Percentiles rank a stretch among this genome's conserved stretches.
Conservation (phyloP, 2,888 invertebrate genomes). For the Chymomyza procnemis region DNA sequence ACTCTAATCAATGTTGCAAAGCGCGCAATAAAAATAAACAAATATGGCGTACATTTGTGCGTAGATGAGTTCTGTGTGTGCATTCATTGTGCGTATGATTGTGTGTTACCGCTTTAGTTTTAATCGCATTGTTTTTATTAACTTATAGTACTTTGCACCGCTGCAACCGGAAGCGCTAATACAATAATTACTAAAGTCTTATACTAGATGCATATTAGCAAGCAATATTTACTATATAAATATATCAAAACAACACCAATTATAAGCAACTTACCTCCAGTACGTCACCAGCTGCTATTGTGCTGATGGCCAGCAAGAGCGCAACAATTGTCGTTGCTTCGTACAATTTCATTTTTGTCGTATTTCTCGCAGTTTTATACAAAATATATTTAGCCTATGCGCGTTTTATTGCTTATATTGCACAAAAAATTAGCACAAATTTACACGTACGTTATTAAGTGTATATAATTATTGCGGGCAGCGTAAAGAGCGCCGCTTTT, state of each 20-base stretch:
- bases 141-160: background rate
- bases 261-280: conserved; percentile 46
- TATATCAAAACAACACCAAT: conserved; percentile 44
- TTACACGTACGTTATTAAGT: conserved; percentile 35
- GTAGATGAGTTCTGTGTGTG: conserved; percentile 2
- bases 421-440: conserved; percentile 10
- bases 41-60: conserved; percentile 51
- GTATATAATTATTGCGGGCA: conserved; percentile 23
- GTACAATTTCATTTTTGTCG: conserved; percentile 48
- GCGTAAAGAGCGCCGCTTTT: conserved; percentile 41
- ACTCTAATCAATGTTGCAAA: background rate
- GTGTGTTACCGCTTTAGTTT: conserved; percentile 13
- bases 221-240: conserved; percentile 47
- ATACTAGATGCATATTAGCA: conserved; percentile 24
- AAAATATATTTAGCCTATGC: conserved; percentile 1
- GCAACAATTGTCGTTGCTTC: conserved; percentile 69
- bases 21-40: conserved; percentile 42
- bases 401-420: conserved; percentile 9
- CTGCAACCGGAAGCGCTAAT: background rate
- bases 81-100: conserved; percentile 28
- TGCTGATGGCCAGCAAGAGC: conserved; percentile 42
- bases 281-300: conserved; percentile 45
- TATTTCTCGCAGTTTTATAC: conserved; percentile 1
- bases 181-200: background rate
- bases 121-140: background rate